These are phyloP conservation scores for Quadroppia sp. DNA, from an alignment of 2,888 invertebrate genomes.

Conservation along the genomic window DNA sequence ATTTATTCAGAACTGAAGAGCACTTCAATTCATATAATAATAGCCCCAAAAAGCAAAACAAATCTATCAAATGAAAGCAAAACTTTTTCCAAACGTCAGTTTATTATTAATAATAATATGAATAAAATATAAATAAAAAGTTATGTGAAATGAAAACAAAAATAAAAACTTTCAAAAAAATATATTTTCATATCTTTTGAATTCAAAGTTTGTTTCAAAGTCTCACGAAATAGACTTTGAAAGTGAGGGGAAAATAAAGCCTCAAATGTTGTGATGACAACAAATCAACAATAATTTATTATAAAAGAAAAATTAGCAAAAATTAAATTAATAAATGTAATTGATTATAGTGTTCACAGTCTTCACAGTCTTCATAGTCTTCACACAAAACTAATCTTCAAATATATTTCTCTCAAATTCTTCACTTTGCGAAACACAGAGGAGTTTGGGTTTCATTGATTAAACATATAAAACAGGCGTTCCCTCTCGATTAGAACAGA, in stretches of 20 bases:
- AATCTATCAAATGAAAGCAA: constrained; percentile 2
- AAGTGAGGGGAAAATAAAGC: background rate
- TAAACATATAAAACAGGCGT: constrained; percentile 28
- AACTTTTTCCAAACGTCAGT: background rate
- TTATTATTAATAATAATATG: background rate
- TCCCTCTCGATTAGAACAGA: background rate
- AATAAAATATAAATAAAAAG: background rate
- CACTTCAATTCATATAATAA: background rate
- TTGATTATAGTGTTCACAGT: constrained; percentile 34
- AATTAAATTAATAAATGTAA: constrained; percentile 35
- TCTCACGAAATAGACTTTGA: constrained; percentile 29
- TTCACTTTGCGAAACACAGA: background rate
- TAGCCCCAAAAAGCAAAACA: no score
- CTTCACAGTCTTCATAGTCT: no score
- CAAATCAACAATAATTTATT: constrained; percentile 33
- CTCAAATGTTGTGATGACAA: constrained; percentile 26
- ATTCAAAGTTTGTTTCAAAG: background rate
- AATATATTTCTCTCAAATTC: background rate
- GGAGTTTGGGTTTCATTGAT: constrained; percentile 19
- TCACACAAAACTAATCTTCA: constrained; percentile 8
- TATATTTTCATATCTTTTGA: no score
- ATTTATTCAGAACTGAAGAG: background rate
- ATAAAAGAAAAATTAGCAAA: constrained; percentile 30
- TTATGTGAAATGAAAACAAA: background rate
- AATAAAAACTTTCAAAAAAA: no score